phyloP scores from a whole-genome alignment of 2,113 vertebrate species.

The Pachypanchax playfairii region DNA sequence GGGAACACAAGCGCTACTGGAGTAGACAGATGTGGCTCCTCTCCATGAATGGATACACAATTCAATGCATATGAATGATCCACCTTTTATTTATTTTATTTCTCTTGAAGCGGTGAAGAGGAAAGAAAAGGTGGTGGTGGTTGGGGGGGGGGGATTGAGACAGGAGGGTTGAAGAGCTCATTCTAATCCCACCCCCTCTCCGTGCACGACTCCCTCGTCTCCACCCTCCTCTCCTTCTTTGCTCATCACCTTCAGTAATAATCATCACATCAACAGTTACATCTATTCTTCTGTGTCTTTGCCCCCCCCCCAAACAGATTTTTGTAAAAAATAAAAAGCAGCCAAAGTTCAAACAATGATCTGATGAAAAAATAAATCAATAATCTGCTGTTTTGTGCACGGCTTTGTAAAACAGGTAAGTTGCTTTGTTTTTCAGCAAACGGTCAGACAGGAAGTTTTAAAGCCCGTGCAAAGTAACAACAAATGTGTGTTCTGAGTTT shows the following conservation, averaged over 20 bases:
- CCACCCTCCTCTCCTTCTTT: conserved; percentile 37
- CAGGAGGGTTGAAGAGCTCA: too few relatives aligned
- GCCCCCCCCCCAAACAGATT: conserved; percentile 4
- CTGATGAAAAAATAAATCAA: conserved; percentile 4
- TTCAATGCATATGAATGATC: conserved; percentile 28
- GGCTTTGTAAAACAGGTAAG: neutral
- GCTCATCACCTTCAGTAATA: conserved; percentile 52
- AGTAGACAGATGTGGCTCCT: conserved; percentile 32
- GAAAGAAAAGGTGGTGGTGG: conserved; percentile 1
- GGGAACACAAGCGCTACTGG: conserved; percentile 4
- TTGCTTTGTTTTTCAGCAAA: neutral
- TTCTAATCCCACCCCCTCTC: conserved; percentile 32
- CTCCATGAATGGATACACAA: conserved; percentile 30
- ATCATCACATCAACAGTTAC: conserved; percentile 27
- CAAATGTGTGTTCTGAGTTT: too few relatives aligned
- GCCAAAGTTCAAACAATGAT: neutral
- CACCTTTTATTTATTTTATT: conserved; percentile 13
- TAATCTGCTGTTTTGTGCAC: too few relatives aligned
- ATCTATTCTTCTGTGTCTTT: conserved; percentile 32
- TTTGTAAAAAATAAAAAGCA: neutral
- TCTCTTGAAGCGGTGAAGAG: conserved; percentile 11
- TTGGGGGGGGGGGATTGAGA: too few relatives aligned
- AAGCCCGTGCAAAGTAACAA: too few relatives aligned
- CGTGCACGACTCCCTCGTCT: conserved; percentile 6
- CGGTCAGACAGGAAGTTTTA: neutral